A percentile compares a stretch with the other conserved stretches of the same genome.
phyloP scores from a whole-genome alignment of 2,888 invertebrate genomes.

The Scaptomyza caliginosa region DNA sequence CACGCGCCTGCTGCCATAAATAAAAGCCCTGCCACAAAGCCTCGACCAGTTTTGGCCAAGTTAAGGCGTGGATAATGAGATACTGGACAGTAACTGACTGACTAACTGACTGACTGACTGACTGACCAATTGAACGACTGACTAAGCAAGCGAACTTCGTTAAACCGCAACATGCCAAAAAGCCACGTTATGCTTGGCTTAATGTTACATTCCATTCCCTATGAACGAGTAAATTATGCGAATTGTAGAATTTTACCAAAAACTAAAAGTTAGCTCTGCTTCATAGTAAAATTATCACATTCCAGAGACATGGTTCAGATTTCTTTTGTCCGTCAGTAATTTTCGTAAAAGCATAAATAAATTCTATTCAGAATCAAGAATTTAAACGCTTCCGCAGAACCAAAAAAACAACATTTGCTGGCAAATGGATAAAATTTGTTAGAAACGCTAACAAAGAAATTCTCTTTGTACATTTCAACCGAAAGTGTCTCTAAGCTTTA shows the following conservation, averaged over 20 bases:
- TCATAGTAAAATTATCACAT: neutral
- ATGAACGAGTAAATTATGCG: neutral
- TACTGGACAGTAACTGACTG: conserved; percentile 28
- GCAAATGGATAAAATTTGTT: too few species aligned
- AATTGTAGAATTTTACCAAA: neutral
- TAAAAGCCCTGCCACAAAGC: conserved; percentile 49
- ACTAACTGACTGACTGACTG: conserved; percentile 12
- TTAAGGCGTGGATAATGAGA: conserved; percentile 47
- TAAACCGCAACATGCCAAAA: neutral
- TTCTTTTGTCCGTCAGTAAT: too few species aligned
- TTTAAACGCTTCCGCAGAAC: too few species aligned
- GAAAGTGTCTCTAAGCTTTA: too few species aligned
- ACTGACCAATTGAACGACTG: conserved; percentile 3
- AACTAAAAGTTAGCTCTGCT: neutral
- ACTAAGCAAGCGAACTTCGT: neutral
- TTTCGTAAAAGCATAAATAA: too few species aligned
- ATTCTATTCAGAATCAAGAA: too few species aligned
- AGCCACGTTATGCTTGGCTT: neutral
- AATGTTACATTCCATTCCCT: neutral
- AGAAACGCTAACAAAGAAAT: too few species aligned
- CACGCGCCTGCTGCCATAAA: conserved; percentile 49
- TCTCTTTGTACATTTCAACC: too few species aligned
- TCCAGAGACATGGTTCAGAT: neutral
- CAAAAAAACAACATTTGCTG: too few species aligned
- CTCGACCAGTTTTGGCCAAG: conserved; percentile 13